Evolutionary conservation across 2,888 invertebrate genomes (phyloP).

Genomic region (Drosophila mimetica): DNA sequence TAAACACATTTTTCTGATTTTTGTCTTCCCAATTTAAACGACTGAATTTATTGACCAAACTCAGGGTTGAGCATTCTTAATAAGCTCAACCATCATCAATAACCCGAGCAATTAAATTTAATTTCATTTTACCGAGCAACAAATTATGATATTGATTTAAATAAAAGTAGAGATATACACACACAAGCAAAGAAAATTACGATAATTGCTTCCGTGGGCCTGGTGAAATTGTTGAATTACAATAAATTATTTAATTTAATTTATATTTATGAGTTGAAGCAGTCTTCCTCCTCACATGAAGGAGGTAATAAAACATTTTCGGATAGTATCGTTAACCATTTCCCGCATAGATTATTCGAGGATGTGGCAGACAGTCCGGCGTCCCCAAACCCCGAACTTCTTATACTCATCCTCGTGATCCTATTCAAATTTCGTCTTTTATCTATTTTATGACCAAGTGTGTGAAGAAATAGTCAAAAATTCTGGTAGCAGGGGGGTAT

Average conservation of each 20-base stretch:
- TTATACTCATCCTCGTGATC: constrained; percentile 22
- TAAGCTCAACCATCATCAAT: constrained; percentile 40
- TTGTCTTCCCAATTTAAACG: background rate
- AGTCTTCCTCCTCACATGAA: constrained; percentile 31
- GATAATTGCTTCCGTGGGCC: constrained; percentile 72
- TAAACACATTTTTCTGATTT: background rate
- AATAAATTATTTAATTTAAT: constrained; percentile 76
- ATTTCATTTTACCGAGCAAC: constrained; percentile 47
- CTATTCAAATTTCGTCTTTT: constrained; percentile 71
- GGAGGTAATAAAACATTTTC: constrained; percentile 57
- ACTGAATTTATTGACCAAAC: constrained; percentile 24
- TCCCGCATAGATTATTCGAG: constrained; percentile 59
- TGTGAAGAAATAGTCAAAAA: constrained; percentile 56
- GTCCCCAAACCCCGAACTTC: constrained; percentile 24
- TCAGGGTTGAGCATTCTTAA: constrained; percentile 29
- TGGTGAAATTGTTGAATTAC: constrained; percentile 64
- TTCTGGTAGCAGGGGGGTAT: constrained; percentile 36
- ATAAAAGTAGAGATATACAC: constrained; percentile 38
- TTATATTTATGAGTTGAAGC: constrained; percentile 68
- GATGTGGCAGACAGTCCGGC: constrained; percentile 61
- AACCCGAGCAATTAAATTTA: constrained; percentile 58
- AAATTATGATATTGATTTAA: constrained; percentile 53
- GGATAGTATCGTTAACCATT: constrained; percentile 64
- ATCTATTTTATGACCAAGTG: constrained; percentile 73
- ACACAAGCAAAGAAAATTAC: constrained; percentile 55